Evolutionary conservation across 1,140 invertebrate genomes (phyloP), one percentile per base, ranked within the genome.

Genomic region (Drosophila orena): DNA sequence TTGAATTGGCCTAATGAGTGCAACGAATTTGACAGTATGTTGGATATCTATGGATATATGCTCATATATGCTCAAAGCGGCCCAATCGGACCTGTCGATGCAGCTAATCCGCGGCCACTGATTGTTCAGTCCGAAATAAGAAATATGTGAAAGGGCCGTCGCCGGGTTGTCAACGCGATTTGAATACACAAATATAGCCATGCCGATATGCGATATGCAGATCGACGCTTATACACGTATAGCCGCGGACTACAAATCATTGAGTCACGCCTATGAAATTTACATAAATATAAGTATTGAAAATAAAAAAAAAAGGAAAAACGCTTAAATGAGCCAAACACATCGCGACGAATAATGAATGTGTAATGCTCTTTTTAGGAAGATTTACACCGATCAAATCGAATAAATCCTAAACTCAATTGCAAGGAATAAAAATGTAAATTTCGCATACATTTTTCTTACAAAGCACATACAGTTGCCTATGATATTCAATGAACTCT

Each of bases 1-100:
- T 76, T 86, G 43, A 88, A 88, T 79, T 77, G 84, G 76, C 76
- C 83, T 88, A 88, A 88, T 88, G 79, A 88, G 66, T 88, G 79
- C 79, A 89, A 88, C 83, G 83, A 88, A 83, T 83, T 64, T 79
- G 84, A 88, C 83, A 85, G 81, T 64, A 17, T 37, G n/a, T n/a
- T n/a, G 52, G 49, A 20, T 35, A 49, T 37, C 11, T 20, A 37
- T 64, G 46, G 30, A 27, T 43, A 38, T 42, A 46, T 65, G 60
- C 20, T 49, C 43, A 43, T 64, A 64, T 44, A 34, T 60, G 17
- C 17, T 17, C 17, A 17, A 1, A 52, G 40, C 4, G 27, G 27
- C 35, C 35, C 40, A 44, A 17, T 34, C 34, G 65, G 54, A 58
- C 20, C 49, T 73, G 80, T 81, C 52, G 75, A 77, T 58, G 79